Percentiles rank a stretch among this genome's conserved stretches.
Evolutionary conservation across 1,140 invertebrate species (phyloP).

Genomic region (fruit fly (Drosophila melanogaster)): DNA sequence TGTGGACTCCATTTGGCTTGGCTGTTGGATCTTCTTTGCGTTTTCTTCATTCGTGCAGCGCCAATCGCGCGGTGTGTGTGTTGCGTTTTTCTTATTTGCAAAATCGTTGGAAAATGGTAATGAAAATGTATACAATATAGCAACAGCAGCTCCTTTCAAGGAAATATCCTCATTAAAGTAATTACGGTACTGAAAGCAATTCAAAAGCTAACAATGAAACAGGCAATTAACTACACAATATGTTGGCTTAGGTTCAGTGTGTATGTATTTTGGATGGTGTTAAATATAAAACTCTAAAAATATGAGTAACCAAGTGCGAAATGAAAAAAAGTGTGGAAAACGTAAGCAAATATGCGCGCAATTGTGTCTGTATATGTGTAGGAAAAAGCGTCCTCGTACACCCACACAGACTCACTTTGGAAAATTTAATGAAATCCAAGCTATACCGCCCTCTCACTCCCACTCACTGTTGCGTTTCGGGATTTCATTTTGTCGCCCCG

Average conservation of each 20-base stretch:
- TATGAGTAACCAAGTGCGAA: constrained; percentile 34
- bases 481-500: constrained; percentile 61
- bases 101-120: constrained; percentile 23
- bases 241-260: constrained; percentile 73
- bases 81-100: constrained; percentile 71
- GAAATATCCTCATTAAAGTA: background rate
- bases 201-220: background rate
- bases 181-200: background rate
- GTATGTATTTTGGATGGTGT: constrained; percentile 36
- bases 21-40: constrained; percentile 58
- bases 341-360: constrained; percentile 75
- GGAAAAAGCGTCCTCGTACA: constrained; percentile 44
- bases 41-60: constrained; percentile 79
- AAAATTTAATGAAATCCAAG: constrained; percentile 68
- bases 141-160: background rate
- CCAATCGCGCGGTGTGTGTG: constrained; percentile 72
- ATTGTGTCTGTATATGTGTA: constrained; percentile 69
- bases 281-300: constrained; percentile 58
- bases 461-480: constrained; percentile 69
- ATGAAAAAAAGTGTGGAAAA: constrained; percentile 49
- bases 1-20: constrained; percentile 77
- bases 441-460: constrained; percentile 21
- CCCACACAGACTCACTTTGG: constrained; percentile 35
- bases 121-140: background rate
- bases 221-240: constrained; percentile 47